These are phyloP conservation scores for Mungos mungo DNA, from an alignment of 2,113 vertebrate genomes.

Conservation along the genomic window DNA sequence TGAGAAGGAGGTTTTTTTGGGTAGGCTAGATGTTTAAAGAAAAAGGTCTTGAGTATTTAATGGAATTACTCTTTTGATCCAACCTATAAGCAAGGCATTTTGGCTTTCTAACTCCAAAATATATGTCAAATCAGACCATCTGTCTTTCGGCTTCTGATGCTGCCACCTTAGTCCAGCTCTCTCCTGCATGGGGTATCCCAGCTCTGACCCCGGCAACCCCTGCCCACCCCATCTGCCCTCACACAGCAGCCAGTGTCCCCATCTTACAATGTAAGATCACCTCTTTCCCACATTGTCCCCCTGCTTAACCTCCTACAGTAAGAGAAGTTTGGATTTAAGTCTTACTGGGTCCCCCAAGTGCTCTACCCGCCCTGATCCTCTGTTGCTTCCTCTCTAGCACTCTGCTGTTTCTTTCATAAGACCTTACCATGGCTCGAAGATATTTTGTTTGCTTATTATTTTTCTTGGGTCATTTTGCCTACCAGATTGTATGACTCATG, in stretches of 20 bases:
- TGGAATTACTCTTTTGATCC: neutral
- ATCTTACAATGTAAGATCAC: neutral
- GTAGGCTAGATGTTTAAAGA: neutral
- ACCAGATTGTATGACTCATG: neutral
- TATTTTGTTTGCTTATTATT: neutral
- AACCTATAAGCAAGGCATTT: neutral
- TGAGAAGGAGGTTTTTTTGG: neutral
- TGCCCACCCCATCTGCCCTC: neutral
- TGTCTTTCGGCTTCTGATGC: neutral
- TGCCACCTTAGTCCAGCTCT: neutral
- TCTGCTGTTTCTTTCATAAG: neutral
- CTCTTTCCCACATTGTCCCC: neutral
- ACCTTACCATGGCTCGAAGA: neutral
- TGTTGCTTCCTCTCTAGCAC: neutral
- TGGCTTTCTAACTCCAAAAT: neutral
- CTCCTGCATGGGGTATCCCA: neutral
- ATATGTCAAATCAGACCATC: neutral
- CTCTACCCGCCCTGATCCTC: accelerated
- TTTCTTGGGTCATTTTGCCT: neutral
- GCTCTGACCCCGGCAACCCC: neutral
- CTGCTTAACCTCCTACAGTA: neutral
- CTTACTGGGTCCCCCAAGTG: neutral
- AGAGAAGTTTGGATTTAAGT: neutral
- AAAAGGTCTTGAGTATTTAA: neutral
- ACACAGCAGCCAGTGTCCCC: neutral